Evolutionary conservation across 2,888 invertebrate species (phyloP), one percentile per base, ranked within the genome.

Genomic region (Drosophila sordidula): DNA sequence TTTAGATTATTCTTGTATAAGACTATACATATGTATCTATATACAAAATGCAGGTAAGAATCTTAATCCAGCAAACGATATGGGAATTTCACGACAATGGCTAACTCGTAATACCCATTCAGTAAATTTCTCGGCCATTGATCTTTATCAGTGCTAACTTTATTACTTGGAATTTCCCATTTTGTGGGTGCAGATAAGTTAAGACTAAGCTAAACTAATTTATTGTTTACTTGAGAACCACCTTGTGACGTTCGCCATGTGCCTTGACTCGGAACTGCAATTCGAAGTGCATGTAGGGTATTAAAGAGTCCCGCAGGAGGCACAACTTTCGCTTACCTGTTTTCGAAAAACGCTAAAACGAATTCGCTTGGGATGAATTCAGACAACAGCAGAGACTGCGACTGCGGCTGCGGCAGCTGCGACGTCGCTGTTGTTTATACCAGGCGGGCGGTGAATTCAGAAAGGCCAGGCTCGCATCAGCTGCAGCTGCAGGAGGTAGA

Each of bases 371-470:
- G 32, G 61, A 64, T 34, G 73, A 62, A 38, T 64, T 55, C 5
- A 88, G 36, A 14, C 83, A 83, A 38, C 89, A 89, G 58, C 89
- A 83, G 34, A 83, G 71, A 52, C 75, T 80, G 29, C 81, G 84
- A 39, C 86, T 78, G 32, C 87, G 81, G 18, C 54, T 80, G 41
- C 71, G 80, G 62, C 89, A 88, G 63, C 84, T 83, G 47, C 66
- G 63, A n/a, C 78, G 71, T 4, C 84, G 74, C 4, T 71, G 78
- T 1, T 64, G 58, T 16, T 61, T 66, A 29, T 89, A 83, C 83
- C 89, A 83, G 14, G 56, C 54, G 32, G 78, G 58, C 4, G 87
- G 77, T n/a, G 89, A 64, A 59, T 65, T 80, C 1, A 71, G 64
- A 11, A 58, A 59, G n/a, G 58, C 54, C 22, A 66, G 39, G 11